Base-by-base conservation (phyloP, 2,113 vertebrate species). In the Ceyx melanurus region DNA sequence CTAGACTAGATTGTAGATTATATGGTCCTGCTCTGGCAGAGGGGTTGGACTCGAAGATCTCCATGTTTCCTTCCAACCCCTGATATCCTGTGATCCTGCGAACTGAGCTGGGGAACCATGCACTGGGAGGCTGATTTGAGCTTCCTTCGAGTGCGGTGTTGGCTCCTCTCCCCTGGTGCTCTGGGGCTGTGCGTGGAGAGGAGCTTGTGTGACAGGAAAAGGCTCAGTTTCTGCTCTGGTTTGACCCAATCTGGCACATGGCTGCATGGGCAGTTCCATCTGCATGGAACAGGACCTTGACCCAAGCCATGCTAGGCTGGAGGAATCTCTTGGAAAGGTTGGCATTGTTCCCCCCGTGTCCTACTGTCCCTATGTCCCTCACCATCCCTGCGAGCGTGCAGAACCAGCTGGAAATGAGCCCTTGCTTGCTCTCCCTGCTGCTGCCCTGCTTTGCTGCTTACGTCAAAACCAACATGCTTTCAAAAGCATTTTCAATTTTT, bases 171-270 rank as follows among this genome's bases (percentile, higher is more conserved):
- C 45, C 33, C 18, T 7, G 2, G 42, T 37, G 56, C 23, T 61
- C n/a, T 2, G 8, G 66, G 51, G 46, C 5, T 0, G 1, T 11
- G 64, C 26, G 1, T 5, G 10, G 28, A 54, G 18, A 16, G 43
- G 80, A 43, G 45, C 60, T 28, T 58, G 16, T 13, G 31, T 13
- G 43, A 58, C 0, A 5, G 64, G 67, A 43, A 48, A 40, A 76
- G 50, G 54, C 50, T 56, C 53, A 11, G 0, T 8, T 76, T 26
- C 54, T 77, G 35, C 89, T 73, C 64, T 25, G 72, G 10, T 42
- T 26, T n/a, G 51, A 26, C 72, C 40, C 0, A 1, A 3, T 1
- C 10, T 9, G 72, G 11, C 14, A 4, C 0, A 0, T 1, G 13
- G 71, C 51, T 20, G n/a, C 51, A 4, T 1, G 5, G 50, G 51